Evolutionary conservation across 2,113 vertebrate species (phyloP).

Genomic region (Oryctolagus cuniculus): DNA sequence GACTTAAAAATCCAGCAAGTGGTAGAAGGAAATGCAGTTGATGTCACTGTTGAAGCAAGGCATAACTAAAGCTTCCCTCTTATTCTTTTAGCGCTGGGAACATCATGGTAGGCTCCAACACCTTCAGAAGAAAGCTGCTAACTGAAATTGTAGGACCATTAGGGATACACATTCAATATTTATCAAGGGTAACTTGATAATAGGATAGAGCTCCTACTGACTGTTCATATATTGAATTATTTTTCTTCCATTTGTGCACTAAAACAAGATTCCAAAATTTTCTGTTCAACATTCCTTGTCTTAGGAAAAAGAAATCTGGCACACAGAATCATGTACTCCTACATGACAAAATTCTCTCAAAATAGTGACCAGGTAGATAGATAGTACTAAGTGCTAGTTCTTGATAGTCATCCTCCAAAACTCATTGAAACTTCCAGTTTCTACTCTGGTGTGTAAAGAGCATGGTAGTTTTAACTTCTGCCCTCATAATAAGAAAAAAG

Average conservation of each 20-base stretch:
- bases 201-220: not conserved
- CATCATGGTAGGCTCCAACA: not conserved
- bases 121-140: not conserved
- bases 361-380: not conserved
- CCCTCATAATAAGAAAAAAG: not conserved
- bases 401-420: not conserved
- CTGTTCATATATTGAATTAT: not conserved
- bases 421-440: not conserved
- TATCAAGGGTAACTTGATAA: not conserved
- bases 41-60: not conserved
- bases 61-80: not conserved
- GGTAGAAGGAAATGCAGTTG: not conserved
- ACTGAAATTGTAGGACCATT: not conserved
- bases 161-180: not conserved
- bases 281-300: not conserved
- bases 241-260: not conserved
- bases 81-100: not conserved
- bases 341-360: not conserved
- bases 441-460: not conserved
- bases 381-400: not conserved
- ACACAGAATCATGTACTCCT: not conserved
- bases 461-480: not conserved
- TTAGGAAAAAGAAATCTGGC: not conserved
- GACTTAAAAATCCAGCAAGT: not conserved
- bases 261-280: not conserved